A percentile compares a stretch with the other conserved stretches of the same genome.
Conservation (phyloP, 2,113 vertebrate species). For the Strix aluco region DNA sequence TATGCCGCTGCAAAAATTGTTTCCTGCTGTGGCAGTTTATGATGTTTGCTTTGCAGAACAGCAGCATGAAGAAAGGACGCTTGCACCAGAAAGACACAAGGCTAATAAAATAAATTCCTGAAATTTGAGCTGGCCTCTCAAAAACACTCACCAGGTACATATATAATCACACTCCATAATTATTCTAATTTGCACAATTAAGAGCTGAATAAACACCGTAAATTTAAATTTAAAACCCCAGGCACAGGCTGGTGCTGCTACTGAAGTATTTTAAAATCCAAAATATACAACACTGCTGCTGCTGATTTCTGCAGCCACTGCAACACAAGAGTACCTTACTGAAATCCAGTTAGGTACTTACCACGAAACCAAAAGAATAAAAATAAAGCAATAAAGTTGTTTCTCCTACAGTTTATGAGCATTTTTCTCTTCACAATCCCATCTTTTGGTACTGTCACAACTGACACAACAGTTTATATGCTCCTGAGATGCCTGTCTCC, state of each 20-base stretch:
- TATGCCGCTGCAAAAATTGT: neutral
- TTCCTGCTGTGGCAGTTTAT: neutral
- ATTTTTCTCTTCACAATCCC: neutral
- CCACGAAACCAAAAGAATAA: neutral
- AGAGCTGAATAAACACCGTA: slow-evolving; percentile 43
- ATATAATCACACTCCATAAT: slow-evolving; percentile 6
- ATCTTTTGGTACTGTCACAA: neutral
- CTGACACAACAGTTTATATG: neutral
- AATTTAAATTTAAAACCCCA: slow-evolving; percentile 16
- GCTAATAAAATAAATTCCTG: neutral
- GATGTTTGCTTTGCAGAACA: neutral
- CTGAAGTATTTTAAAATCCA: slow-evolving; percentile 3
- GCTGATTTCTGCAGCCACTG: neutral
- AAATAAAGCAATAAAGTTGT: neutral
- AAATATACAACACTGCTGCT: neutral
- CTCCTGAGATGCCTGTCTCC: neutral
- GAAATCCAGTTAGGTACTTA: neutral
- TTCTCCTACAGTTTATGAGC: neutral
- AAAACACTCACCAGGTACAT: neutral
- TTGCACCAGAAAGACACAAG: neutral
- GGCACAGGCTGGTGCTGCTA: neutral
- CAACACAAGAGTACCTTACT: neutral
- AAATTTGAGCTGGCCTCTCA: neutral
- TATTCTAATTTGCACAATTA: slow-evolving; percentile 50
- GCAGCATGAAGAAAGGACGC: neutral